A percentile compares a stretch with the other conserved stretches of the same genome.
Conservation (phyloP, 2,888 invertebrate species). For the Aleiodes alternator region DNA sequence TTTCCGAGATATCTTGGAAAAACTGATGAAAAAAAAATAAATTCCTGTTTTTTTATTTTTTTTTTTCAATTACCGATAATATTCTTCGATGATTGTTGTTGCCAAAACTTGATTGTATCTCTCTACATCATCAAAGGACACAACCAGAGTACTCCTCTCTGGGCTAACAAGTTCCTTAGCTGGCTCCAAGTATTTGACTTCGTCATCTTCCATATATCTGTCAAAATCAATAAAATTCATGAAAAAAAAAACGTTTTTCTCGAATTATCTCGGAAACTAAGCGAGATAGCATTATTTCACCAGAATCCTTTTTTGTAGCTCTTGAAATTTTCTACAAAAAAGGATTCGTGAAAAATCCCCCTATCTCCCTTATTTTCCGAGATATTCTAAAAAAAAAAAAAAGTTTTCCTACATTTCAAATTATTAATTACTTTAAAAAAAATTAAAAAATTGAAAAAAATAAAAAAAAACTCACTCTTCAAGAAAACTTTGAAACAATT, state of each 20-base stretch:
- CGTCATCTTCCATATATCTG: constrained; percentile 88
- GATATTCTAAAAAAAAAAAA: too few species aligned
- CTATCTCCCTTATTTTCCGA: too few species aligned
- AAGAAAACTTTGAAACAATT: constrained; percentile 96
- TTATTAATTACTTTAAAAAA: too few species aligned
- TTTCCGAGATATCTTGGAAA: too few species aligned
- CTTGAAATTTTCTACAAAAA: too few species aligned
- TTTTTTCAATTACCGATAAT: constrained; percentile 80
- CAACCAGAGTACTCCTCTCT: constrained; percentile 93
- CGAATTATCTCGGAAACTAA: neutral
- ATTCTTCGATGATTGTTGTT: constrained; percentile 95
- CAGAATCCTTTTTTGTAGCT: too few species aligned
- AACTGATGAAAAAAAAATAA: neutral
- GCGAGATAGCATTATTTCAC: neutral
- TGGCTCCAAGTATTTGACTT: constrained; percentile 89
- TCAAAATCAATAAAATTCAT: constrained; percentile 30
- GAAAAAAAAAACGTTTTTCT: neutral
- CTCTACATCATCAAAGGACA: constrained; percentile 96
- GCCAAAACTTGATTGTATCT: constrained; percentile 95
- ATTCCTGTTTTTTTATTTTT: neutral
- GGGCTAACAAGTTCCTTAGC: constrained; percentile 89
- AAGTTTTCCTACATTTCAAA: too few species aligned
- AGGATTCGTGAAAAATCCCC: too few species aligned
- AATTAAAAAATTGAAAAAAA: too few species aligned
- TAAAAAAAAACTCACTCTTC: constrained; percentile 83